Evolutionary conservation across 2,113 vertebrate species (phyloP), one percentile per base, ranked within the genome.

Genomic region (Hipposideros armiger): DNA sequence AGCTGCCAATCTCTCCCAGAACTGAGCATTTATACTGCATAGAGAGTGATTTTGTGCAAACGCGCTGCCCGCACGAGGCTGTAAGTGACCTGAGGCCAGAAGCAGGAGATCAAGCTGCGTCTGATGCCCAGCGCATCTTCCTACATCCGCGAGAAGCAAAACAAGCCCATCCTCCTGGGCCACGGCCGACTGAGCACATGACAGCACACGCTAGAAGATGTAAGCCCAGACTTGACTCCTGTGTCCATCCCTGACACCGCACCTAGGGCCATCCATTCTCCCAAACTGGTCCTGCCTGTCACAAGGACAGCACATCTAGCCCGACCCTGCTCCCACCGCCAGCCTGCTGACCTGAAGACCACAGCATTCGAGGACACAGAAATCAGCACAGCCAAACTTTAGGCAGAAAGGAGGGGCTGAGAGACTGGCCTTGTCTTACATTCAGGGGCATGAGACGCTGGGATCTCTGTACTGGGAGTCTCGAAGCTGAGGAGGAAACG

Each of bases 1-100:
- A n/a, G 42, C 1, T 40, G 16, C 45, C 52, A 52, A 4, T 1
- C 32, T 24, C 70, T 5, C 40, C 32, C 50, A 40, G 73, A 95
- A 28, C 67, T 9, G 3, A 19, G 28, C 45, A 17, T 50, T n/a
- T 8, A 60, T 5, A n/a, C 17, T 10, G 30, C 0, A 1, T 16
- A 1, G 3, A 2, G 4, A 28, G 54, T 22, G 54, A 24, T 0
- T 54, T 50, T 60, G 14, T 26, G 16, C 30, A n/a, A 15, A 56
- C 7, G 6, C 0, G 50, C 32, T 20, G 28, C 52, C 56, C 17
- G 2, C 32, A 62, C 10, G 13, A 77, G n/a, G 56, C 66, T 42
- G 28, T 10, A 30, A n/a, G 1, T 13, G 4, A 54, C 40, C 1
- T 67, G 52, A 28, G 40, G 74, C 6, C 42, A 91, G 28, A 19